Percentiles rank a stretch among this genome's conserved stretches.
phyloP scores from a whole-genome alignment of 1,140 invertebrate species.

The Trichonephila clavata region DNA sequence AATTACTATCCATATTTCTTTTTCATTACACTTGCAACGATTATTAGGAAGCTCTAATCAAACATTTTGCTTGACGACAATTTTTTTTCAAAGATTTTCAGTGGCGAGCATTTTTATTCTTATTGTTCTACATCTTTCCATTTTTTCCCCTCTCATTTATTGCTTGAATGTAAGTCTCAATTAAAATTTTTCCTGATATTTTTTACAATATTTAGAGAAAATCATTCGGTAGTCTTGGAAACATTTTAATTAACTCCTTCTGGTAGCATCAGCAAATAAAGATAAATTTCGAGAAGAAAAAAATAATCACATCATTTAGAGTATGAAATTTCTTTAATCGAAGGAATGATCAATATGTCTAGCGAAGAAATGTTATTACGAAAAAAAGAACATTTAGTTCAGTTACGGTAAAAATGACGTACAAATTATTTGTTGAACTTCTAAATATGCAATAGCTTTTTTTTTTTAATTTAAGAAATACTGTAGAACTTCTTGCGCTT shows the following conservation, averaged over 20 bases:
- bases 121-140: background rate
- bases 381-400: too few relatives aligned
- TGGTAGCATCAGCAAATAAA: background rate
- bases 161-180: background rate
- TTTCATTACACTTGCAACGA: background rate
- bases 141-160: background rate
- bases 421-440: too few relatives aligned
- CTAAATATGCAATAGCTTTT: too few relatives aligned
- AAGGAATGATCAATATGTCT: background rate
- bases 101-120: background rate
- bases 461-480: too few relatives aligned
- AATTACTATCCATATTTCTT: background rate
- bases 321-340: background rate
- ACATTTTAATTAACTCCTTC: conserved; percentile 7
- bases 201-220: background rate
- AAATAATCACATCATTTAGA: background rate
- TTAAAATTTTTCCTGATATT: conserved; percentile 1
- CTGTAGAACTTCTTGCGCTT: too few relatives aligned
- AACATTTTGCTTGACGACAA: background rate
- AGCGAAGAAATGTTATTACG: too few relatives aligned
- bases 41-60: background rate
- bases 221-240: background rate
- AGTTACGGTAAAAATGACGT: too few relatives aligned
- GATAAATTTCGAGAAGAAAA: background rate
- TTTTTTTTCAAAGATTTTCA: background rate